Evolutionary conservation across 2,888 invertebrate genomes (phyloP).

Genomic region (Seira ritae): DNA sequence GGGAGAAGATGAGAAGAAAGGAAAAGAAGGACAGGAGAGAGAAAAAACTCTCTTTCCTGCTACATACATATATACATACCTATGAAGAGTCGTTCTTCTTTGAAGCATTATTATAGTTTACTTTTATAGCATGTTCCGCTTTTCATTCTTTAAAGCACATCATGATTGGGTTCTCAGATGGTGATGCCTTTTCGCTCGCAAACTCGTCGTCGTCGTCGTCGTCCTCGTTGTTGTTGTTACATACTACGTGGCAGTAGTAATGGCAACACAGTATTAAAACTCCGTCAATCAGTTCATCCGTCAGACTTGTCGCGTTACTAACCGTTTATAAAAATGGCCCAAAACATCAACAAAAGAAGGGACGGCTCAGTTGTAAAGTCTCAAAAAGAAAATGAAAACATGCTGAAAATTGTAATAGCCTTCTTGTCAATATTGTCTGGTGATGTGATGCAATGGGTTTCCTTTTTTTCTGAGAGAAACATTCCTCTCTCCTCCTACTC

Average conservation of each 20-base stretch:
- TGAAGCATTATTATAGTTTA: too few species aligned
- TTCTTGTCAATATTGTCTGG: conserved; percentile 59
- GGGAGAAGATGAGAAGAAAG: conserved; percentile 47
- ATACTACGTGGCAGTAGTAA: not conserved
- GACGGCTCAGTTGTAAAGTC: conserved; percentile 37
- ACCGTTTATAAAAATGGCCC: conserved; percentile 38
- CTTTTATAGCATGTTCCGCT: not conserved
- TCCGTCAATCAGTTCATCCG: conserved; percentile 63
- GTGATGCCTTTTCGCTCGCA: not conserved
- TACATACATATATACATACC: not conserved
- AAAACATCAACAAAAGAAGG: not conserved
- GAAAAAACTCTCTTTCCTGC: too few species aligned
- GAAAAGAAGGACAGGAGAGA: conserved; percentile 16
- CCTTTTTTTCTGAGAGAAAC: conserved; percentile 19
- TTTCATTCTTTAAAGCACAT: not conserved
- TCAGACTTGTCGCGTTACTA: conserved; percentile 58
- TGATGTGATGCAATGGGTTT: conserved; percentile 35
- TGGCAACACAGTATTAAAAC: conserved; percentile 58
- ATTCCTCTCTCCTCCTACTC: too few species aligned
- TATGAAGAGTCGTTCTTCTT: too few species aligned
- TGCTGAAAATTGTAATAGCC: conserved; percentile 59
- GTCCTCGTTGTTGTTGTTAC: conserved; percentile 7
- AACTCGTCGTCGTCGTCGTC: not conserved
- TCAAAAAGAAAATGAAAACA: conserved; percentile 41
- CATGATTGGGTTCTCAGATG: conserved; percentile 14